Base-by-base conservation (phyloP, 1,140 invertebrate genomes). In the Ips typographus region DNA sequence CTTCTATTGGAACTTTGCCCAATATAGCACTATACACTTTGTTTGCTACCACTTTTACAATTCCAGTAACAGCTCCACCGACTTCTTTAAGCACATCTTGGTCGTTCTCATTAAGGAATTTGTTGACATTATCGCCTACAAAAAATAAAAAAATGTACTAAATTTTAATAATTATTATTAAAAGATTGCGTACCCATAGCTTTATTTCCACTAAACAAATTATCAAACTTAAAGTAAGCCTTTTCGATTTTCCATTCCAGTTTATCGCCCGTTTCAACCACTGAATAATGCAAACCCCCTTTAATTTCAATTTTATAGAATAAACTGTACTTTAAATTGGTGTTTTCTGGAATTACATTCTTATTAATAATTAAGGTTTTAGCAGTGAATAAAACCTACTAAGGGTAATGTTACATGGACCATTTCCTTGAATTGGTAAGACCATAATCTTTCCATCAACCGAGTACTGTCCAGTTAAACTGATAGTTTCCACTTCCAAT, bases 41-140 rank as follows among this genome's bases (percentile, higher is more conserved):
- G 8, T 40, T 6, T 37, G 56, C 64, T 5, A 75, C 47, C 3
- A 40, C 51, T 37, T 7, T 44, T 7, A 75, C 47, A 2, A 66
- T 58, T n/a, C 62, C 61, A 8, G 53, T 40, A 0, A 75, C 42
- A 38, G 64, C 58, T 6, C 64, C 70, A 0, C 80, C 78, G 39
- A 85, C 77, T 62, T 85, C 83, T 2, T 74, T 65, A 1, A 82
- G 74, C 2, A 85, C 77, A 36, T 81, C 76, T 66, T 77, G 71
- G 82, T 83, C 84, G 70, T 85, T 85, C 40, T 83, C 80, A 67
- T 85, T 84, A 57, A 85, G 68, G 73, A 85, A 83, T 6, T 49
- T 73, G 40, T 82, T 78, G 78, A 84, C 77, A n/a, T 81, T 61
- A n/a, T 82, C 77, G 77, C 84, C 77, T 84, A 65, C 7, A 60